Percentiles rank a stretch among this genome's conserved stretches.
These are phyloP conservation scores for Nymphalis c-album DNA, from an alignment of 2,888 invertebrate species.

Conservation along the genomic window DNA sequence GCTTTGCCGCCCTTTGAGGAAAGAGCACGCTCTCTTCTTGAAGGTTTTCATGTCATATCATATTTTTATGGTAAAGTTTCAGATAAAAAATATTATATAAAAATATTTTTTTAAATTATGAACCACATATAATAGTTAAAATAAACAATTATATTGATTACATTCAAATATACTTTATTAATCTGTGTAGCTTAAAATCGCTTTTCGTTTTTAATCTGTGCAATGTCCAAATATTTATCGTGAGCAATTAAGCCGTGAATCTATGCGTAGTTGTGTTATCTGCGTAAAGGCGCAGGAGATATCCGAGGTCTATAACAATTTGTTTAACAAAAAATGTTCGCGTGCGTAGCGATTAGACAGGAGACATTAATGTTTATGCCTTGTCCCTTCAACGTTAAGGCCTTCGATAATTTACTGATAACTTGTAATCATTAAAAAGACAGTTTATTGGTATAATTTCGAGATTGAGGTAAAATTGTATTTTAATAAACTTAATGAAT, in stretches of 20 bases:
- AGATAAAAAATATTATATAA: no score
- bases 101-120: no score
- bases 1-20: no score
- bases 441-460: not conserved
- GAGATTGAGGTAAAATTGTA: no score
- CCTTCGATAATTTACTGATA: conserved; percentile 2
- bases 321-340: conserved; percentile 38
- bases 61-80: no score
- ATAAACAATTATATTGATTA: no score
- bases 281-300: conserved; percentile 31
- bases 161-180: not conserved
- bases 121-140: no score
- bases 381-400: conserved; percentile 22
- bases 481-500: no score
- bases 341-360: conserved; percentile 31
- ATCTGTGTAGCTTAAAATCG: not conserved
- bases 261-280: conserved; percentile 39
- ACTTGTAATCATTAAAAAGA: not conserved
- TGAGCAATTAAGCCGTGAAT: conserved; percentile 37
- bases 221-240: conserved; percentile 28
- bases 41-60: no score
- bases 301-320: conserved; percentile 32
- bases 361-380: conserved; percentile 28
- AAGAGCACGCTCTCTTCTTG: no score
- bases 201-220: conserved; percentile 6